Evolutionary conservation across 2,797 vertebrate genomes (phyloP).

Genomic region (Coreius guichenoti): DNA sequence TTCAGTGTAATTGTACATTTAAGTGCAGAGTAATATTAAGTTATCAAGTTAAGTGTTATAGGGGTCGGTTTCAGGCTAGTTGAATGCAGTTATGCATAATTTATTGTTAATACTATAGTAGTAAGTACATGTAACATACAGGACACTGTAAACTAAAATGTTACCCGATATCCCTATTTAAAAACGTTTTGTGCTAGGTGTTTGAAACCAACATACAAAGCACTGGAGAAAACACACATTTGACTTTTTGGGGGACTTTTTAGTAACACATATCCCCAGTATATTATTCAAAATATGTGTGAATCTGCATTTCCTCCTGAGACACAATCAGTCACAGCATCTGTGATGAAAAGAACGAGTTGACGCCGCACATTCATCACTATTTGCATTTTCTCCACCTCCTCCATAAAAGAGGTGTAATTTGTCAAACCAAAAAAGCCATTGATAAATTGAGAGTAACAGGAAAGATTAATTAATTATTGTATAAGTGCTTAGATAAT

Average conservation of each 20-base stretch:
- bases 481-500: conserved; percentile 68
- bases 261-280: not conserved
- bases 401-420: conserved; percentile 47
- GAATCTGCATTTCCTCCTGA: not conserved
- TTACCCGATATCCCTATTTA: not conserved
- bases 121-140: not conserved
- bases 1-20: not conserved
- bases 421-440: conserved; percentile 58
- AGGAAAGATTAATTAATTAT: conserved; percentile 71
- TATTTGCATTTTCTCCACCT: conserved; percentile 48
- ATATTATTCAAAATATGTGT: not conserved
- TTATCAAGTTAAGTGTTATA: too few species aligned
- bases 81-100: not conserved
- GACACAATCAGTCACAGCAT: not conserved
- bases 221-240: not conserved
- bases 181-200: not conserved
- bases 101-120: not conserved
- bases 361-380: conserved; percentile 63
- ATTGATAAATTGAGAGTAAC: conserved; percentile 69
- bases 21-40: not conserved
- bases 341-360: not conserved
- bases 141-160: not conserved
- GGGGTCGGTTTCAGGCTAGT: not conserved
- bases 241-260: too few species aligned
- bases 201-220: not conserved